These are phyloP conservation scores for Myxocyprinus asiaticus DNA, from an alignment of 2,113 vertebrate species.

Conservation along the genomic window DNA sequence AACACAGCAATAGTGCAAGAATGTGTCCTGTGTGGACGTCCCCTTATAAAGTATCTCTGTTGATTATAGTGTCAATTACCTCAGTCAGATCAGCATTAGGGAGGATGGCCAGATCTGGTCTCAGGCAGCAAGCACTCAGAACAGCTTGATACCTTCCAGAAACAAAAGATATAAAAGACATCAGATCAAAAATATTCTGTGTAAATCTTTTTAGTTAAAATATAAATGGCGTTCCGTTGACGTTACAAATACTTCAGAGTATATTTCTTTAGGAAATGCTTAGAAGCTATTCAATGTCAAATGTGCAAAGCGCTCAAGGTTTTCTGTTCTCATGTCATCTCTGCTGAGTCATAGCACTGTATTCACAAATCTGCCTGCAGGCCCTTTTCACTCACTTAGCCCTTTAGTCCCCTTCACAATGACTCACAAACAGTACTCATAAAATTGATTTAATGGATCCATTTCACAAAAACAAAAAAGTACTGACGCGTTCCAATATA, in stretches of 20 bases:
- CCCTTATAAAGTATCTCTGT: neutral
- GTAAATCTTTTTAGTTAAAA: no score
- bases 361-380: neutral
- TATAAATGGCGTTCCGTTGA: no score
- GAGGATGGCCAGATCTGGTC: conserved; percentile 85
- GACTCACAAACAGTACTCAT: neutral
- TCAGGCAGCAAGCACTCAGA: conserved; percentile 84
- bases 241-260: no score
- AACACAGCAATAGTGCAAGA: no score
- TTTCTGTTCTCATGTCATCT: neutral
- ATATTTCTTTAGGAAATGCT: neutral
- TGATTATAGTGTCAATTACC: conserved; percentile 65
- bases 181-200: no score
- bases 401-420: neutral
- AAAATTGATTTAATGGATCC: neutral
- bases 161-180: neutral
- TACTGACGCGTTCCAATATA: neutral
- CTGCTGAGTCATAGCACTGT: neutral
- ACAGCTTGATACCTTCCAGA: conserved; percentile 83
- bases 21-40: no score
- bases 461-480: neutral
- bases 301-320: neutral
- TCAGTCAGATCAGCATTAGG: conserved; percentile 89
- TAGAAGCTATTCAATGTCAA: neutral
- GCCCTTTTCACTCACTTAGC: neutral